These are phyloP conservation scores for Cyrtorhinus lividipennis DNA, from an alignment of 1,140 invertebrate species.

Conservation along the genomic window DNA sequence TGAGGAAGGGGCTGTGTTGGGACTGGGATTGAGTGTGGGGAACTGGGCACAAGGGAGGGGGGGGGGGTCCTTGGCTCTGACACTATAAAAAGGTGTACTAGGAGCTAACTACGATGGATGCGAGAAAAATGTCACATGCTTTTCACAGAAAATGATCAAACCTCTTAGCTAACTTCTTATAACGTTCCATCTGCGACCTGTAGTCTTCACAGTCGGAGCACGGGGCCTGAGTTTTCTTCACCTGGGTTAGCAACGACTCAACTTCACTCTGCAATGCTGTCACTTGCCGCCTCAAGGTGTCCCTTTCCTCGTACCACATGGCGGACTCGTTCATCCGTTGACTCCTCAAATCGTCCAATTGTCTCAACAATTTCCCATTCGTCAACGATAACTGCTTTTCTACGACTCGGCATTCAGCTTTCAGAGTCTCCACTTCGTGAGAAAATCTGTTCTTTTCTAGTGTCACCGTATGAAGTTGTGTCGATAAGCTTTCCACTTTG, in stretches of 20 bases:
- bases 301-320: slow-evolving; percentile 3
- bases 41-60: no score
- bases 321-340: background rate
- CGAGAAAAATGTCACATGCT: no score
- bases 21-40: no score
- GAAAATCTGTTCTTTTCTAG: background rate
- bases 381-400: background rate
- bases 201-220: slow-evolving; percentile 1
- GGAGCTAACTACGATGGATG: no score
- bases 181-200: background rate
- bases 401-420: background rate
- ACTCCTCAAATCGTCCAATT: background rate
- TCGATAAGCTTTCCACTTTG: background rate
- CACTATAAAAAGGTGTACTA: no score
- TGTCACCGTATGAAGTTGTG: slow-evolving; percentile 6
- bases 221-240: background rate
- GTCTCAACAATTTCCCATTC: background rate
- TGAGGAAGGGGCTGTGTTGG: no score
- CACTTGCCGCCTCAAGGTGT: background rate
- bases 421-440: background rate
- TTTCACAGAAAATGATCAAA: no score
- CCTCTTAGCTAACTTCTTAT: slow-evolving; percentile 1
- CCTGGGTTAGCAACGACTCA: background rate
- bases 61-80: no score
- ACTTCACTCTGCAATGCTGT: background rate